These are phyloP conservation scores for Drosophila busckii DNA, from an alignment of 1,140 invertebrate genomes.

Conservation along the genomic window DNA sequence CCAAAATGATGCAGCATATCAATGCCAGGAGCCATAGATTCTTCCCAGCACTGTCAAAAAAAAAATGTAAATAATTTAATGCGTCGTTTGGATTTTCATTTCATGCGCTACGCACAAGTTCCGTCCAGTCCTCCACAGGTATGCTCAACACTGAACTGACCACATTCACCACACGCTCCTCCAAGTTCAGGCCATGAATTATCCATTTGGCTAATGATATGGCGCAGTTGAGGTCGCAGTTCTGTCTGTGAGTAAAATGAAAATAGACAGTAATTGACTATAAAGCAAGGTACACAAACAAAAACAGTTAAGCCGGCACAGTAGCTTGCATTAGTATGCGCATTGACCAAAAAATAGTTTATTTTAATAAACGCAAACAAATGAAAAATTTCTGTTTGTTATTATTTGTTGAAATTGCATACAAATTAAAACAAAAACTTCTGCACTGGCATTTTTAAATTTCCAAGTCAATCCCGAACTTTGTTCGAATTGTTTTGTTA, in stretches of 20 bases:
- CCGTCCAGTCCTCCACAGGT: slow-evolving; percentile 71
- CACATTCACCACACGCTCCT: slow-evolving; percentile 68
- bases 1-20: slow-evolving; percentile 78
- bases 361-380: no score
- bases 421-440: no score
- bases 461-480: no score
- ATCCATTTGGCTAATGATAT: slow-evolving; percentile 65
- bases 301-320: slow-evolving; percentile 14
- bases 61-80: not conserved
- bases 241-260: slow-evolving; percentile 48
- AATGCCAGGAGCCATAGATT: slow-evolving; percentile 72
- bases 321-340: no score
- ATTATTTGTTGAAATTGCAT: no score
- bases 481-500: no score
- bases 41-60: slow-evolving; percentile 68
- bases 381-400: no score
- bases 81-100: not conserved
- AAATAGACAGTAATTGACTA: slow-evolving; percentile 1
- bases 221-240: slow-evolving; percentile 70
- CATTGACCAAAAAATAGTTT: no score
- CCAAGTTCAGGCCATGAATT: slow-evolving; percentile 62
- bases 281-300: slow-evolving; percentile 1
- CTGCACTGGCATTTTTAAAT: no score
- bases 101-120: slow-evolving; percentile 43
- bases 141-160: slow-evolving; percentile 56